Conservation (phyloP, 2,797 vertebrate genomes). For the Lycodopsis pacificus region DNA sequence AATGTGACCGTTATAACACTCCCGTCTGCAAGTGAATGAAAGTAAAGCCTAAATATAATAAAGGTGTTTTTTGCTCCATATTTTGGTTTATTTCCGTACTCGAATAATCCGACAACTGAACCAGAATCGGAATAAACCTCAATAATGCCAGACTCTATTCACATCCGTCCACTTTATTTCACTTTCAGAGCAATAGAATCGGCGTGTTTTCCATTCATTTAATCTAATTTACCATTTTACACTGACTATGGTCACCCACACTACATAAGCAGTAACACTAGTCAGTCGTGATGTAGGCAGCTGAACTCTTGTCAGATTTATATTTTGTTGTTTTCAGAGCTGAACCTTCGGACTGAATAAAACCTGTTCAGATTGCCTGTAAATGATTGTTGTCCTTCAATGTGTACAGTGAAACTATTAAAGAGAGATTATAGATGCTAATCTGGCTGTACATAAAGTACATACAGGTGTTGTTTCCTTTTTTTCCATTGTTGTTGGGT, state of each 20-base stretch:
- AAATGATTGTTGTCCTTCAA: conserved; percentile 60
- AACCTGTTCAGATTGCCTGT: conserved; percentile 40
- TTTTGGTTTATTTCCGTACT: not conserved
- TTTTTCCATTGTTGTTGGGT: conserved; percentile 52
- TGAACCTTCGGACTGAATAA: not conserved
- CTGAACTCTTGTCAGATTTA: conserved; percentile 6
- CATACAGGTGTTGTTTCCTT: conserved; percentile 45
- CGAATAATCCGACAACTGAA: not conserved
- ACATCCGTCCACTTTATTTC: not conserved
- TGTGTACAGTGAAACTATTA: conserved; percentile 67
- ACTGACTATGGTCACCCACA: not conserved
- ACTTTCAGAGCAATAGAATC: conserved; percentile 14
- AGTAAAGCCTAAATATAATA: not conserved
- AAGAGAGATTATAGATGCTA: conserved; percentile 64
- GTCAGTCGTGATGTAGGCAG: conserved; percentile 19
- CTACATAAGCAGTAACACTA: conserved; percentile 18
- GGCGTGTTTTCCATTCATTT: not conserved
- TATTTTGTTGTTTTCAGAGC: conserved; percentile 5
- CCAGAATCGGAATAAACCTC: not conserved
- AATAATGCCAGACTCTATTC: conserved; percentile 4
- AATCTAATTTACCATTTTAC: not conserved
- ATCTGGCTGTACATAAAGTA: conserved; percentile 66
- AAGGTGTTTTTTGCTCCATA: not conserved
- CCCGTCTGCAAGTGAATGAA: not conserved
- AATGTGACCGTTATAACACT: not conserved